Percentiles rank a stretch among this genome's conserved stretches.
These are phyloP conservation scores for Craseonycteris thonglongyai DNA, from an alignment of 2,113 vertebrate genomes.

Conservation along the genomic window DNA sequence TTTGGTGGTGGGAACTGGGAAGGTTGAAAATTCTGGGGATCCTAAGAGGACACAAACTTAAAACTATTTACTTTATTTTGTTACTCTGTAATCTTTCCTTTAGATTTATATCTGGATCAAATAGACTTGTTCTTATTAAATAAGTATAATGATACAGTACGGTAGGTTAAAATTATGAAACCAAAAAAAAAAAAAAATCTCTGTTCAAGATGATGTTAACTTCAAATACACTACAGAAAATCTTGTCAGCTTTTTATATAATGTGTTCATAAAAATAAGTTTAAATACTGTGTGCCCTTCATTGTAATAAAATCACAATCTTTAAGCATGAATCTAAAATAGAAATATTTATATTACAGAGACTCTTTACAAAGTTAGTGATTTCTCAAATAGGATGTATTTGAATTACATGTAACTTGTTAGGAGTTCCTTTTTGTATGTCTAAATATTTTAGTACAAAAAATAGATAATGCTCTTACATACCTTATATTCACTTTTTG, in stretches of 20 bases:
- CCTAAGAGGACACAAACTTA: background rate
- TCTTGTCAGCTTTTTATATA: background rate
- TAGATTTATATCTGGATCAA: background rate
- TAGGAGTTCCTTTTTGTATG: slow-evolving; percentile 24
- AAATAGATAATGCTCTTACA: slow-evolving; percentile 6
- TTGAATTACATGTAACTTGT: slow-evolving; percentile 49
- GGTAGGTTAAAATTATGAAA: slow-evolving; percentile 13
- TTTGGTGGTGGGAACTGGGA: accelerated
- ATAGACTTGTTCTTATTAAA: slow-evolving; percentile 2
- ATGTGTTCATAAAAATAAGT: background rate
- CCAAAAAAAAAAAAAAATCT: background rate
- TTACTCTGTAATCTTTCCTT: background rate
- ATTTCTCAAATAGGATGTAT: slow-evolving; percentile 21
- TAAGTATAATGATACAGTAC: background rate
- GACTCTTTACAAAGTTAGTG: slow-evolving; percentile 18
- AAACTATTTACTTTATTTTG: background rate
- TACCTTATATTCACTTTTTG: slow-evolving; percentile 42
- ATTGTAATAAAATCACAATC: background rate
- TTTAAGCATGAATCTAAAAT: slow-evolving; percentile 14
- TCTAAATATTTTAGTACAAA: slow-evolving; percentile 37
- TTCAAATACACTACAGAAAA: background rate
- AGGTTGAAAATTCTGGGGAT: background rate
- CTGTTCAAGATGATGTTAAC: background rate
- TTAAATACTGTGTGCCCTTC: background rate
- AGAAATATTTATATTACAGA: slow-evolving; percentile 21